These are phyloP conservation scores for Antechinus flavipes DNA, from an alignment of 2,113 vertebrate genomes.

Conservation along the genomic window DNA sequence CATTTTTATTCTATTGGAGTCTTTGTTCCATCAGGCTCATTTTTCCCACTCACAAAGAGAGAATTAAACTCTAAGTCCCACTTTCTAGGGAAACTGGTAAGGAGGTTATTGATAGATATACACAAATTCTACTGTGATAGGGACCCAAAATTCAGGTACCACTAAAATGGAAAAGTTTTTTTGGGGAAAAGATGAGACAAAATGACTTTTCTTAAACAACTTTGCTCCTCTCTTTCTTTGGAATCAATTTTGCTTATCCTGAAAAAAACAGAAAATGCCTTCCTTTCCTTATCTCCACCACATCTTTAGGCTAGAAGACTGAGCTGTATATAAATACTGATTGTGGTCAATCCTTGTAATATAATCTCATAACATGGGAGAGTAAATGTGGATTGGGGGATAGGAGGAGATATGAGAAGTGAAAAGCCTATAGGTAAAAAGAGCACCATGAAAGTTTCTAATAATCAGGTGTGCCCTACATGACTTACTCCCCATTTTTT, in stretches of 20 bases:
- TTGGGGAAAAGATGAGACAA: neutral
- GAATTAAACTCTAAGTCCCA: neutral
- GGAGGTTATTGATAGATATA: neutral
- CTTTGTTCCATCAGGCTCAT: neutral
- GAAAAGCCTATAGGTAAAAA: slow-evolving; percentile 8
- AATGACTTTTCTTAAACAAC: neutral
- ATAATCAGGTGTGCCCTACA: slow-evolving; percentile 65
- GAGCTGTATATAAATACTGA: slow-evolving; percentile 17
- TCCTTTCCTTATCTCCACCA: slow-evolving; percentile 53
- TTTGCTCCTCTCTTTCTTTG: neutral
- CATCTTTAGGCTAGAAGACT: slow-evolving; percentile 53
- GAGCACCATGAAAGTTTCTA: slow-evolving; percentile 69
- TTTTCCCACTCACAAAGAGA: neutral
- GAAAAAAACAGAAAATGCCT: neutral
- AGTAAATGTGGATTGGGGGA: neutral
- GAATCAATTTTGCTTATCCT: neutral
- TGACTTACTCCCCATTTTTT: slow-evolving; percentile 62
- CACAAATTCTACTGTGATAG: neutral
- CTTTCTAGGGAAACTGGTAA: neutral
- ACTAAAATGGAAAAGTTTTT: neutral
- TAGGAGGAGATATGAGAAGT: slow-evolving; percentile 33
- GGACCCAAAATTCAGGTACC: accelerated
- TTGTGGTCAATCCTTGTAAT: neutral
- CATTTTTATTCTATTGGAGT: neutral
- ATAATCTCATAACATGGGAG: slow-evolving; percentile 48